Conservation (phyloP, 2,113 vertebrate genomes). For the Tragelaphus buxtoni region DNA sequence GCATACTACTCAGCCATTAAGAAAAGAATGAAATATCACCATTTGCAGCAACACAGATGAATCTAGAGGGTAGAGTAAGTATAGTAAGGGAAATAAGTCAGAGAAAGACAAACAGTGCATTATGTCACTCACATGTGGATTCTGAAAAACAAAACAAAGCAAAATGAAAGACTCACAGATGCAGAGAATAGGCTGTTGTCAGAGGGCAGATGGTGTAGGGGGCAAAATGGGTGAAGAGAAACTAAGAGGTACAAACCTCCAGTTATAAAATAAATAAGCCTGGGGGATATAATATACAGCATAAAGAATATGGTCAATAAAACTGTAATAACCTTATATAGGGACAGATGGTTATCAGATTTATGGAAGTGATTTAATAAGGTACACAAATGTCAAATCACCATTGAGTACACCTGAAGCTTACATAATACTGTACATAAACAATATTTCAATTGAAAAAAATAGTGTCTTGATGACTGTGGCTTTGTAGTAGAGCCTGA, state of each 20-base stretch:
- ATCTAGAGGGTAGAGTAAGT: background rate
- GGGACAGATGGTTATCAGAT: background rate
- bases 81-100: background rate
- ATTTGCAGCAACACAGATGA: background rate
- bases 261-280: background rate
- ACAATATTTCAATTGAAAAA: background rate
- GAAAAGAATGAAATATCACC: background rate
- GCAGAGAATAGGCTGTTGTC: background rate
- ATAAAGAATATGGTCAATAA: background rate
- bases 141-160: background rate
- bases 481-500: too few relatives aligned
- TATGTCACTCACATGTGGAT: background rate
- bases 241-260: background rate
- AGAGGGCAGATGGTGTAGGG: background rate
- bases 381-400: background rate
- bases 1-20: background rate
- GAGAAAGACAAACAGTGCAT: background rate
- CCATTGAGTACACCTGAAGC: background rate
- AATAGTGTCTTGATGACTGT: background rate
- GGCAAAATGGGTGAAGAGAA: background rate
- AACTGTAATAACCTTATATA: background rate
- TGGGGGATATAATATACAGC: background rate
- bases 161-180: background rate
- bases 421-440: background rate
- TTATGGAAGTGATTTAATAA: background rate